Evolutionary conservation across 2,113 vertebrate genomes (phyloP), one percentile per base, ranked within the genome.

Genomic region (Vombatus ursinus): DNA sequence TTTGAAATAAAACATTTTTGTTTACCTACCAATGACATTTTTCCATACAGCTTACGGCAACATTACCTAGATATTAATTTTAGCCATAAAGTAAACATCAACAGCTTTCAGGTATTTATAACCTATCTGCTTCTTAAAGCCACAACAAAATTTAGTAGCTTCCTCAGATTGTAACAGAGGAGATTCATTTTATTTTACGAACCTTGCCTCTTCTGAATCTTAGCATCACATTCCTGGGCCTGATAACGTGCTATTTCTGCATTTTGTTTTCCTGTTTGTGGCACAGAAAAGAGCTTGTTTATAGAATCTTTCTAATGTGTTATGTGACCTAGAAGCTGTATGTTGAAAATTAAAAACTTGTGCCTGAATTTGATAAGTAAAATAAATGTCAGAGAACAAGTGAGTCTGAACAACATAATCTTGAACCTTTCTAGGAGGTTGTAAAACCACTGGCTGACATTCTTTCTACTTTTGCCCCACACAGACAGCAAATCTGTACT

Each of bases 271-370:
- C 92, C 96, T 97, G 92, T 94, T 97, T 96, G 97, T 49, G 50
- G 44, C 52, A 95, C 48, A 92, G 94, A 94, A 95, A 94, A 94
- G 26, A 31, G 48, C 92, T 95, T 96, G 96, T 97, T 98, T 97
- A 96, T 50, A 97, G 90, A 93, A 94, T 61, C 50, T 7, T 5
- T 93, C 96, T 95, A 96, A 93, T 91, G 95, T 50, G 94, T 95
- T 95, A 95, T 95, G 95, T 95, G 96, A 92, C 52, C 91, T 52
- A 96, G 91, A 94, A 97, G 96, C 95, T 94, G 52, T 96, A 94
- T 95, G 93, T 26, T 96, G 94, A 97, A 98, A 77, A 97, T 96
- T 96, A 96, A 97, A 98, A 95, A 95, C 57, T 90, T 92, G 52
- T 93, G 92, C 77, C 97, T 97, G 68, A 95, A 95, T 94, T 91